These are phyloP conservation scores for Donacobius atricapilla DNA, from an alignment of 2,113 vertebrate species.

Conservation along the genomic window DNA sequence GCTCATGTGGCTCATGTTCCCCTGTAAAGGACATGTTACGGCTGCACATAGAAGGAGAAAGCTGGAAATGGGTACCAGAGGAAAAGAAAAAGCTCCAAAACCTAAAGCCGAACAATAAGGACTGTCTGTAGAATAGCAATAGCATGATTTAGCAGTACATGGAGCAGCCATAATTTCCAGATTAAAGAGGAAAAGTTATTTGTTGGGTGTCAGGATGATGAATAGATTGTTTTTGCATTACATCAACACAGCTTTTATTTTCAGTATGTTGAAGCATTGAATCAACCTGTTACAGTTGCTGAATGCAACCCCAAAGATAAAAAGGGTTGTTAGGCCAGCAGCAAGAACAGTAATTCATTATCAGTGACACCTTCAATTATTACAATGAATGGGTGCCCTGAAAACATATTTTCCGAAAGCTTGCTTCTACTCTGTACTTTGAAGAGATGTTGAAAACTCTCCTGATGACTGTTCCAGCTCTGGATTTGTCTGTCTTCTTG, in stretches of 20 bases:
- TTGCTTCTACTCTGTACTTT: neutral
- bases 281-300: neutral
- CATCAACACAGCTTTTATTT: neutral
- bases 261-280: neutral
- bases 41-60: neutral
- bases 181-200: conserved; percentile 27
- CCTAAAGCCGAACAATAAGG: neutral
- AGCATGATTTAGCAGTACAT: neutral
- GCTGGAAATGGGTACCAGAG: neutral
- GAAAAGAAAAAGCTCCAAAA: neutral
- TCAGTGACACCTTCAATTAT: neutral
- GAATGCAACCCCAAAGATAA: neutral
- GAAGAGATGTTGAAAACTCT: neutral
- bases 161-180: neutral
- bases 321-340: neutral
- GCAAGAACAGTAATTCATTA: neutral
- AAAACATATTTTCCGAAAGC: neutral
- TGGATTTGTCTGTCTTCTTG: neutral
- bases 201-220: conserved; percentile 38
- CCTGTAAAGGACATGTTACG: neutral
- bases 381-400: neutral
- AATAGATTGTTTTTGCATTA: conserved; percentile 25
- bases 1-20: neutral
- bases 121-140: neutral
- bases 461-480: neutral